Conservation (phyloP, 2,888 invertebrate genomes). For the Zeuzera pyrina region DNA sequence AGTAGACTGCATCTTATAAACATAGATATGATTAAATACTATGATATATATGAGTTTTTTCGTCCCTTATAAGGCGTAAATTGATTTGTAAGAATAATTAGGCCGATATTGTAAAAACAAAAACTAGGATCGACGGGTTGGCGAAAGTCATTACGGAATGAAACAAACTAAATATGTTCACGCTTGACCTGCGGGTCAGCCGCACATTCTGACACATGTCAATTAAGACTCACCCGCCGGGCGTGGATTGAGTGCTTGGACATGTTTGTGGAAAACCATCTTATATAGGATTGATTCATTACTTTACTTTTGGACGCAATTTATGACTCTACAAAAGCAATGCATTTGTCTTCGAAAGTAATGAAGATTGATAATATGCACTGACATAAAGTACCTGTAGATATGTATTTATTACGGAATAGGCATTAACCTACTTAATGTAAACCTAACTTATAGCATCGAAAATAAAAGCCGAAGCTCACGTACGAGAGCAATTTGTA, state of each 20-base stretch:
- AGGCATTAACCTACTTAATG: not conserved
- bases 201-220: conserved; percentile 69
- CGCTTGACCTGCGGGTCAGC: conserved; percentile 64
- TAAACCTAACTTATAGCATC: not conserved
- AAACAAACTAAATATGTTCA: conserved; percentile 58
- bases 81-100: no score
- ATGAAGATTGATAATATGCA: not conserved
- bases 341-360: not conserved
- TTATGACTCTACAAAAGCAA: conserved; percentile 30
- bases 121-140: no score
- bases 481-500: conserved; percentile 22
- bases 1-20: no score
- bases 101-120: no score
- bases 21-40: no score
- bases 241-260: conserved; percentile 64
- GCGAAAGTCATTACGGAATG: conserved; percentile 63
- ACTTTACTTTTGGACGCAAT: no score
- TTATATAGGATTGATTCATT: conserved; percentile 62
- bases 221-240: conserved; percentile 62
- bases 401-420: not conserved
- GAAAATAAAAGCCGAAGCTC: not conserved
- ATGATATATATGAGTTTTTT: no score
- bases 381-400: not conserved
- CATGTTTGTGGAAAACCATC: conserved; percentile 66
- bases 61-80: no score